Base-by-base conservation (phyloP, 2,797 vertebrate species). In the Mormyrops boulengeri region DNA sequence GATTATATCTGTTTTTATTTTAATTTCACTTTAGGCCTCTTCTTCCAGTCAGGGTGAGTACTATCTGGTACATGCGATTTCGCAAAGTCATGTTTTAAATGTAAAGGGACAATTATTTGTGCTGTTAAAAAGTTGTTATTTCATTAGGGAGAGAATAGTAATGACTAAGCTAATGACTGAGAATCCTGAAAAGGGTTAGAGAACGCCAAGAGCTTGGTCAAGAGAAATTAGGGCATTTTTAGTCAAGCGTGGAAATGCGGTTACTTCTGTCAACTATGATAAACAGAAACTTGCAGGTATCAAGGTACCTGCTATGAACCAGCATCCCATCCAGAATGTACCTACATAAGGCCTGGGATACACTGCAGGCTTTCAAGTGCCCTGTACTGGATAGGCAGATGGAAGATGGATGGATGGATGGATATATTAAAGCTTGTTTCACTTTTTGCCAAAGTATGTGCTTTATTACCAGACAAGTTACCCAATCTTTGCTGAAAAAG, bases 111-210 rank as follows among this genome's bases (percentile, higher is more conserved):
- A 87, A 87, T 88, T 82, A 88, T 66, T 85, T 91, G 87, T 92
- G 80, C 91, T 89, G 90, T 73, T 77, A 89, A 88, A 92, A 90
- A 90, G 88, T 87, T 89, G 84, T 88, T 90, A 90, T 90, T 92
- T 93, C 84, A 90, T 92, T 90, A 90, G 89, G 89, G 82, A 90
- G 91, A 90, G 86, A 80, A 89, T 88, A 62, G 89, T 88, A 90
- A 87, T 91, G 89, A 69, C 89, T 90, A 88, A 62, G 88, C 88
- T 93, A 93, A 93, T 92, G 92, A 93, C 90, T 85, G 90, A 90
- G 91, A 92, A 93, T 93, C 19, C 91, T 92, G 92, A 91, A 90
- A 93, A 90, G 90, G 92, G 92, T 92, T 91, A 88, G 90, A 92
- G 89, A 89, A 90, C 90, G 91, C 89, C 91, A 92, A 91, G 89